These are phyloP conservation scores for Cheilosia urbana DNA, from an alignment of 2,888 invertebrate genomes.

Conservation along the genomic window DNA sequence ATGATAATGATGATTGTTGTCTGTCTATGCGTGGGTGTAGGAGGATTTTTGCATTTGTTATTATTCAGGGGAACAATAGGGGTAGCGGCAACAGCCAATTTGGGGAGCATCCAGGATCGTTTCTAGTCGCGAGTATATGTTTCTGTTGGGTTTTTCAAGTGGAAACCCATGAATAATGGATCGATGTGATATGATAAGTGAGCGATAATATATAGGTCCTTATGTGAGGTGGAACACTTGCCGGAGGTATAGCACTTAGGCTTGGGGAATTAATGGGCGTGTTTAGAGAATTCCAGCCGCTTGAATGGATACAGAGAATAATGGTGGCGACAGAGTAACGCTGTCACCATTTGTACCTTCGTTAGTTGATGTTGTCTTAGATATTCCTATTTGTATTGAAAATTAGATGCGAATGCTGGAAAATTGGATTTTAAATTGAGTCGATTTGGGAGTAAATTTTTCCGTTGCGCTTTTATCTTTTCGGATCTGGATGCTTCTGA, in stretches of 20 bases:
- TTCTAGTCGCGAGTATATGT: neutral
- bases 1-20: conserved; percentile 43
- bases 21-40: neutral
- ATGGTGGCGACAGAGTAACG: too few relatives aligned
- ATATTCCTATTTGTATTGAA: too few relatives aligned
- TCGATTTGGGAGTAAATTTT: too few relatives aligned
- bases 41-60: conserved; percentile 4
- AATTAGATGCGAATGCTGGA: too few relatives aligned
- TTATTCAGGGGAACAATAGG: neutral
- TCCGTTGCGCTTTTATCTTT: too few relatives aligned
- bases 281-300: neutral
- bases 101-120: neutral
- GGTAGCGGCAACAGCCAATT: neutral
- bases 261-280: neutral
- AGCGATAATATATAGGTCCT: conserved; percentile 2
- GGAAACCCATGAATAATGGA: conserved; percentile 10
- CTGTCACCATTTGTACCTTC: too few relatives aligned
- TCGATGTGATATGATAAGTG: conserved; percentile 23
- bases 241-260: neutral
- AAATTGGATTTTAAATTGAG: too few relatives aligned
- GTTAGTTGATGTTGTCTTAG: too few relatives aligned
- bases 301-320: too few relatives aligned
- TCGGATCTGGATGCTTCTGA: too few relatives aligned
- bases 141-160: neutral
- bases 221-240: neutral